Percentiles rank a stretch among this genome's conserved stretches.
These are phyloP conservation scores for Lipotes vexillifer DNA, from an alignment of 2,113 vertebrate species.

Conservation along the genomic window DNA sequence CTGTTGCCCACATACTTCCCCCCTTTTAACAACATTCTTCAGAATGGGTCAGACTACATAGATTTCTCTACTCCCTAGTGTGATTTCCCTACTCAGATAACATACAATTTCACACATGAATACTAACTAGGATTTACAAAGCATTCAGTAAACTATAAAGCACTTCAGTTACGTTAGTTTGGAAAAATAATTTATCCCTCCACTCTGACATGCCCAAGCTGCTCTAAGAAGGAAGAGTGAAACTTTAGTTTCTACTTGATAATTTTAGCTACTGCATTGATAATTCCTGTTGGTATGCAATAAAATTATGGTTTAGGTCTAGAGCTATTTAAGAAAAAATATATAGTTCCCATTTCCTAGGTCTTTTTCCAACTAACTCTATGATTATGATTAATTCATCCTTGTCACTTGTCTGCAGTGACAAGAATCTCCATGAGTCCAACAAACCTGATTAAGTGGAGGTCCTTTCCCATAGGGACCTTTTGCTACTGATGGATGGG, in stretches of 20 bases:
- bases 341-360: not conserved
- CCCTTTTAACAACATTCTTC: not conserved
- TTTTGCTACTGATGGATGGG: slow-evolving; percentile 78
- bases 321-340: not conserved
- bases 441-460: slow-evolving; percentile 89
- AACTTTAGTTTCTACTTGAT: not conserved
- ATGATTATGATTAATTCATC: not conserved
- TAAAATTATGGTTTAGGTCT: not conserved
- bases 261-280: not conserved
- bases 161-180: not conserved
- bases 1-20: not conserved
- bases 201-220: not conserved
- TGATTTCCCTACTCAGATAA: not conserved
- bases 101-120: not conserved
- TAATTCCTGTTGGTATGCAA: not conserved
- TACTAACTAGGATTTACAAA: not conserved
- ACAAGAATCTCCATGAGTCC: not conserved
- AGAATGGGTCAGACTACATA: not conserved
- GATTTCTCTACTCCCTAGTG: not conserved
- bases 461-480: slow-evolving; percentile 84
- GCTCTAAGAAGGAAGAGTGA: not conserved
- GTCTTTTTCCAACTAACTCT: not conserved
- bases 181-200: not conserved
- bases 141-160: not conserved
- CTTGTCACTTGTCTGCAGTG: not conserved